Evolutionary conservation across 2,888 invertebrate genomes (phyloP).

Genomic region (Conistra vaccinii): DNA sequence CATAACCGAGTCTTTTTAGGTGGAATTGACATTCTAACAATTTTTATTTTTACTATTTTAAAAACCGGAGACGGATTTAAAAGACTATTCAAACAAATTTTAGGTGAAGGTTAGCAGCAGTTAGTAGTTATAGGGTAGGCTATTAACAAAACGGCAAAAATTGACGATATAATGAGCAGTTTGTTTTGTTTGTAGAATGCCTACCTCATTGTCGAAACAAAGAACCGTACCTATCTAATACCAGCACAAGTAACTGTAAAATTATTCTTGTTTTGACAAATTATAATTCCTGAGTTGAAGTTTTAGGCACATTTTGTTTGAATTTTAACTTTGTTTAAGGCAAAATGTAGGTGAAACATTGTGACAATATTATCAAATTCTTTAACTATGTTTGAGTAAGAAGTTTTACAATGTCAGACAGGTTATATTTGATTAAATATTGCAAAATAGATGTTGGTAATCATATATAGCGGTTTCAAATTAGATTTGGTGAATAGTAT

Average conservation of each 20-base stretch:
- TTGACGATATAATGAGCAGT: background rate
- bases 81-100: background rate
- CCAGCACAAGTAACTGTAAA: background rate
- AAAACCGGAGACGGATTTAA: too few relatives aligned
- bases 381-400: background rate
- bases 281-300: background rate
- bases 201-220: background rate
- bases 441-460: background rate
- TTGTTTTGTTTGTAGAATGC: background rate
- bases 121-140: background rate
- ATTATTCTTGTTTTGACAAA: constrained; percentile 3
- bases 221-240: background rate
- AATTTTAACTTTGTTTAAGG: constrained; percentile 9
- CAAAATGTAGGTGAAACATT: constrained; percentile 21
- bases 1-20: background rate
- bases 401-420: constrained; percentile 13
- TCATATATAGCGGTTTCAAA: background rate
- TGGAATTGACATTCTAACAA: background rate
- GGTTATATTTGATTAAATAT: background rate
- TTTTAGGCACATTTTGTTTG: constrained; percentile 21
- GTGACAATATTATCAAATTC: constrained; percentile 22
- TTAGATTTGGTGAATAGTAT: background rate
- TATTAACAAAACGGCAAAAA: background rate
- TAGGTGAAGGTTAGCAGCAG: background rate
- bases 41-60: background rate